phyloP scores from a whole-genome alignment of 2,113 vertebrate genomes.

The Vidua macroura region DNA sequence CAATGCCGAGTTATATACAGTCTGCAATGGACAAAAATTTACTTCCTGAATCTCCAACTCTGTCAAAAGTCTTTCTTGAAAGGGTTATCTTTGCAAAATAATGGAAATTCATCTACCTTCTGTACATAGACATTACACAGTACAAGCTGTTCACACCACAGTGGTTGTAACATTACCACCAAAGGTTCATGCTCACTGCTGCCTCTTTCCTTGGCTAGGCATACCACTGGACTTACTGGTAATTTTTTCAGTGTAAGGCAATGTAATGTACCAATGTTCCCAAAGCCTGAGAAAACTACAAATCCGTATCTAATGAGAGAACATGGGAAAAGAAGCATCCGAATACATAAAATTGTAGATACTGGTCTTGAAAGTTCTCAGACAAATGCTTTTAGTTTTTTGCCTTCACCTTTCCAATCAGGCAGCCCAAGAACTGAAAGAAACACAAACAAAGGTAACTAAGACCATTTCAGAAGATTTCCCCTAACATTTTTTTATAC shows the following conservation, averaged over 20 bases:
- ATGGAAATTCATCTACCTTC: neutral
- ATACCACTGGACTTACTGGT: neutral
- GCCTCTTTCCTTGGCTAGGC: neutral
- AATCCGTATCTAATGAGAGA: fast-evolving
- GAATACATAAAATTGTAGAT: neutral
- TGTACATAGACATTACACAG: neutral
- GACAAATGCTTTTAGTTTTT: neutral
- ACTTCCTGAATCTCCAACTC: neutral
- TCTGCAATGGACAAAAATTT: neutral
- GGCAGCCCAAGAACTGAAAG: neutral
- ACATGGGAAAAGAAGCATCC: neutral
- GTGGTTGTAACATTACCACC: neutral
- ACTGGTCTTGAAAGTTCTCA: neutral
- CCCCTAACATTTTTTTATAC: neutral
- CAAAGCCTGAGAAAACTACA: neutral
- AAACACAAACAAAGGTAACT: neutral
- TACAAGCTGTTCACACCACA: neutral
- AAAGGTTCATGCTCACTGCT: neutral
- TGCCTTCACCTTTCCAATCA: neutral
- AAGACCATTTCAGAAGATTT: neutral
- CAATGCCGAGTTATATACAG: neutral
- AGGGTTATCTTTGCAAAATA: neutral
- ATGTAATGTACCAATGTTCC: neutral
- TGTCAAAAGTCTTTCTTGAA: neutral
- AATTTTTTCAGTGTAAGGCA: neutral